A percentile compares a stretch with the other conserved stretches of the same genome.
Evolutionary conservation across 1,140 invertebrate genomes (phyloP).

Genomic region (Atta colombica): DNA sequence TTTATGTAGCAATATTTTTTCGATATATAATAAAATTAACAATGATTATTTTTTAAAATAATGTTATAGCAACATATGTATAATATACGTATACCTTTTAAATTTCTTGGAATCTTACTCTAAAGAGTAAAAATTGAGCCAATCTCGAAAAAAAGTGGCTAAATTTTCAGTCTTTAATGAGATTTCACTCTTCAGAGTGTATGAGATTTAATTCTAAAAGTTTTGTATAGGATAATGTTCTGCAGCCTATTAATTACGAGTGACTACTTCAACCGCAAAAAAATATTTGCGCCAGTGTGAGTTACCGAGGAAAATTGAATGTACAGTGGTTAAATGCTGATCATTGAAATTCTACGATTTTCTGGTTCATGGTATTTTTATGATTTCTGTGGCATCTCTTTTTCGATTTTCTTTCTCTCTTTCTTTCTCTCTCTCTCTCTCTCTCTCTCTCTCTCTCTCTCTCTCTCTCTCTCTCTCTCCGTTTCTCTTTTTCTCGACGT

Average conservation of each 20-base stretch:
- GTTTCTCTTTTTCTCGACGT: not conserved
- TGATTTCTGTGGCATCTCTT: constrained; percentile 50
- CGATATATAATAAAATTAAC: not conserved
- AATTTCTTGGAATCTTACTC: too few species aligned
- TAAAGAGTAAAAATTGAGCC: too few species aligned
- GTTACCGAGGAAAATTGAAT: constrained; percentile 39
- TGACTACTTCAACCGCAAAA: constrained; percentile 11
- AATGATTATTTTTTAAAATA: not conserved
- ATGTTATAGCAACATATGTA: not conserved
- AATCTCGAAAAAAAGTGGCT: too few species aligned
- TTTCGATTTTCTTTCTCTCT: not conserved
- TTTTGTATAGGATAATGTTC: too few species aligned
- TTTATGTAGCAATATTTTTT: not conserved
- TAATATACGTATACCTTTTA: too few species aligned
- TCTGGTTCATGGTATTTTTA: constrained; percentile 62
- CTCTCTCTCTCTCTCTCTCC: not conserved
- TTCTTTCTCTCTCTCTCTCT: not conserved
- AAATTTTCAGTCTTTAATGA: too few species aligned
- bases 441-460: not conserved
- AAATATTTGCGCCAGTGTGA: constrained; percentile 30
- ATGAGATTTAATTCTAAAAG: too few species aligned
- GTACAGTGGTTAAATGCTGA: constrained; percentile 51
- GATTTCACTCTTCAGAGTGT: too few species aligned
- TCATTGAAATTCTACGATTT: constrained; percentile 63
- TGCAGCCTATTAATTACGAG: constrained; percentile 47